Conservation (phyloP, 1,140 invertebrate species). For the Delia radicum region DNA sequence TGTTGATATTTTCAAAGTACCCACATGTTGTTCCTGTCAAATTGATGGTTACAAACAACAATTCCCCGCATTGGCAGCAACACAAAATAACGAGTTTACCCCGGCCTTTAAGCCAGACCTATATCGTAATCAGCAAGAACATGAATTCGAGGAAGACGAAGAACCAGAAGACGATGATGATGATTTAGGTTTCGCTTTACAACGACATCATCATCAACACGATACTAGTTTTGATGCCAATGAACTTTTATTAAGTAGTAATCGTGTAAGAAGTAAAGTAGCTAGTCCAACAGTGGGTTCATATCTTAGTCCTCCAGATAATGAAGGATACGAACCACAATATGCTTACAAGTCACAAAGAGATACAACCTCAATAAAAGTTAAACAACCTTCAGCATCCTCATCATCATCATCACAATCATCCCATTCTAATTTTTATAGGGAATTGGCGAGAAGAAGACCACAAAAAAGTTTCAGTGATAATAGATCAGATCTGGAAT, state of each 20-base stretch:
- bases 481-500: constrained; percentile 39
- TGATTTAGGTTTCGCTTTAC: constrained; percentile 32
- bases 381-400: constrained; percentile 22
- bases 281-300: constrained; percentile 42
- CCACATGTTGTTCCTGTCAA: constrained; percentile 82
- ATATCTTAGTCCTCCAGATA: constrained; percentile 48
- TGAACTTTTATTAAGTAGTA: constrained; percentile 45
- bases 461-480: constrained; percentile 29
- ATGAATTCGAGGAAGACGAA: constrained; percentile 48
- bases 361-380: neutral
- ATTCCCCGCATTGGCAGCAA: constrained; percentile 59
- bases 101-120: constrained; percentile 27
- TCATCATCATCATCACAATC: constrained; percentile 20
- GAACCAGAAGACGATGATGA: constrained; percentile 51
- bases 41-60: constrained; percentile 73
- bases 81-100: constrained; percentile 43
- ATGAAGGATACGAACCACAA: constrained; percentile 31
- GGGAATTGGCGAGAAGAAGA: constrained; percentile 40
- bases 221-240: constrained; percentile 36
- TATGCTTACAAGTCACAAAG: constrained; percentile 34
- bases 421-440: constrained; percentile 21
- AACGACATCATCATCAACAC: constrained; percentile 24
- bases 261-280: constrained; percentile 43
- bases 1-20: constrained; percentile 86
- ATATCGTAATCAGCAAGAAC: neutral